Percentiles rank a stretch among this genome's conserved stretches.
Conservation (phyloP, 1,140 invertebrate genomes). For the Pseudomyrmex cubaensis region DNA sequence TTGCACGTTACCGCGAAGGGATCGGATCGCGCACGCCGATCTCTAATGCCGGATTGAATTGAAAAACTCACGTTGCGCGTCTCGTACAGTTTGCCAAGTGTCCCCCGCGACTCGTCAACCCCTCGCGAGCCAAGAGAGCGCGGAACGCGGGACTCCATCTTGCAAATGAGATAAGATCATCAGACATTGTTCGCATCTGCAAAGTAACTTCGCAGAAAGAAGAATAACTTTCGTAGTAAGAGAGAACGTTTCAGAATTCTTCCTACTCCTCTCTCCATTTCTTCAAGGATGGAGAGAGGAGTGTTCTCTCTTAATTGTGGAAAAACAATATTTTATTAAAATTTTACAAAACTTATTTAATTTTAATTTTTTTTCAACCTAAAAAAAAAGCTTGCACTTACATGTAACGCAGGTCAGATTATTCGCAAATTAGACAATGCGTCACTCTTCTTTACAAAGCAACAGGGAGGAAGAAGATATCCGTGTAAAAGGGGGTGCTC, state of each 20-base stretch:
- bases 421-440: conserved; percentile 1
- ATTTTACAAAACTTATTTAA: neutral
- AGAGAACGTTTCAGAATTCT: neutral
- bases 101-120: neutral
- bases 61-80: conserved; percentile 55
- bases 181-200: neutral
- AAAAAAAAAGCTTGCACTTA: neutral
- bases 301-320: neutral
- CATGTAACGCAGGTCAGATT: neutral
- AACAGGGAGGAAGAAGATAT: neutral
- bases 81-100: neutral
- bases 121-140: neutral
- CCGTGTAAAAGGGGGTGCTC: neutral
- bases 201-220: neutral
- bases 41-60: conserved; percentile 64
- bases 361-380: neutral
- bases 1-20: conserved; percentile 60
- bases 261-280: neutral
- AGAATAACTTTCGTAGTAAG: neutral
- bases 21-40: conserved; percentile 67
- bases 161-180: neutral
- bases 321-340: neutral
- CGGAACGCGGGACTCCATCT: neutral
- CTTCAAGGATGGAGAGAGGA: neutral
- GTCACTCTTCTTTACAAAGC: neutral